Evolutionary conservation across 2,113 vertebrate genomes (phyloP), one percentile per base, ranked within the genome.

Genomic region (Pseudopipra pipra): DNA sequence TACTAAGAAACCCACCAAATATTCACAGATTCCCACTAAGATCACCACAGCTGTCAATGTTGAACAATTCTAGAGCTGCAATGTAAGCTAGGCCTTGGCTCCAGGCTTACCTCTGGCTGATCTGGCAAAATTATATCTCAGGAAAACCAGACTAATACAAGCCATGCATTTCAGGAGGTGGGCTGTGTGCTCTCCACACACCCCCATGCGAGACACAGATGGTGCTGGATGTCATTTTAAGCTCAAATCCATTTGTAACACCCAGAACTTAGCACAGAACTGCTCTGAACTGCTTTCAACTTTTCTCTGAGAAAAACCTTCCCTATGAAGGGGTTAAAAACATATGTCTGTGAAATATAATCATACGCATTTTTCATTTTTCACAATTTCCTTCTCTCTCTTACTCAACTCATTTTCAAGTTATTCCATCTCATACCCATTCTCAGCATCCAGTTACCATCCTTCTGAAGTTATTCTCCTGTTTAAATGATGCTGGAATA

Each of bases 191-290:
- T 66, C 37, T 35, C n/a, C 46, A 39, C 4, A 41, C 5, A 3
- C 24, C 9, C 74, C 51, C 1, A 0, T 8, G 47, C 0, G 3
- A 35, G 14, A 61, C 31, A 65, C 1, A 58, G 30, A 37, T 16
- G 25, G 46, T 58, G 39, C 55, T 52, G 52, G 22, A 33, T 5
- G 12, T 28, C 16, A 31, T 67, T 84, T 86, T 35, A 78, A 93
- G 59, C 51, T 90, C 18, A 5, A 54, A 54, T 66, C 62, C 39
- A 61, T 66, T 70, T 54, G 17, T 66, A 76, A 76, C 23, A 70
- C 9, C 13, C 31, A 44, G 12, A 75, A 55, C 24, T 66, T 74
- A 25, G 28, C 10, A 35, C 27, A 81, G 73, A 89, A 35, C 30
- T 67, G 39, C 55, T 91, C 80, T 71, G 44, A 74, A 68, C 24